Evolutionary conservation across 64 coral and sea anemone genomes (phyloP), one percentile per base, ranked within the genome.

Genomic region (Acropora yongei): DNA sequence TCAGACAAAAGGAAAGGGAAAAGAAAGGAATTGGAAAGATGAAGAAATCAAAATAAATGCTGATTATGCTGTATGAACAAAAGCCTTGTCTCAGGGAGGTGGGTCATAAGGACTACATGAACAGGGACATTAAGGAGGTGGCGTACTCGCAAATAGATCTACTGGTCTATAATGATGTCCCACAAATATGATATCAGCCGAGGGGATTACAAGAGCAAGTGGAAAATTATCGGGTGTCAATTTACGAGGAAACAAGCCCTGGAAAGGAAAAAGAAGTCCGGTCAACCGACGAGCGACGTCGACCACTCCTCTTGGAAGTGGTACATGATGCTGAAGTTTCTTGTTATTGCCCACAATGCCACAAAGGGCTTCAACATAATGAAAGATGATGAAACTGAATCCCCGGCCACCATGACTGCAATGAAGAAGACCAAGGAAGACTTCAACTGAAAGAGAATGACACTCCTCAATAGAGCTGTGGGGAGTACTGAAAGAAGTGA

Each of bases 401-500:
- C 41, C 39, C 73, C 41, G 40, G 73, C 19, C 69, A 13, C 68
- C 20, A 44, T 42, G 4, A 60, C 58, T 39, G 57, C 55, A 11
- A 84, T 4, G 3, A 84, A 84, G 17, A 84, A 39, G 81, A 83
- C 44, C 2, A 58, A 84, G 81, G 81, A 75, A 44, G 73, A 75
- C 40, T 44, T 75, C 10, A 5, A 75, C 39, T 11, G 39, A 65
- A 84, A 84, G 20, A 66, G 51, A 84, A 19, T 66, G 57, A 8
- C 30, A 66, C 9, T 84, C 81, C 55, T 84, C 4, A 17, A 84
- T 30, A 66, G 57, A 84, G 80, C 80, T 84, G 81, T 84, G 30
- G 17, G 55, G 81, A 84, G 42, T 84, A 20, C 43, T 84, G 57
- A 84, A 84, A 84, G 57, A 84, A 66, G 55, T 63, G 3, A 84